Evolutionary conservation across 2,888 invertebrate genomes (phyloP), one percentile per base, ranked within the genome.

Genomic region (Meiosimyza platycephala): DNA sequence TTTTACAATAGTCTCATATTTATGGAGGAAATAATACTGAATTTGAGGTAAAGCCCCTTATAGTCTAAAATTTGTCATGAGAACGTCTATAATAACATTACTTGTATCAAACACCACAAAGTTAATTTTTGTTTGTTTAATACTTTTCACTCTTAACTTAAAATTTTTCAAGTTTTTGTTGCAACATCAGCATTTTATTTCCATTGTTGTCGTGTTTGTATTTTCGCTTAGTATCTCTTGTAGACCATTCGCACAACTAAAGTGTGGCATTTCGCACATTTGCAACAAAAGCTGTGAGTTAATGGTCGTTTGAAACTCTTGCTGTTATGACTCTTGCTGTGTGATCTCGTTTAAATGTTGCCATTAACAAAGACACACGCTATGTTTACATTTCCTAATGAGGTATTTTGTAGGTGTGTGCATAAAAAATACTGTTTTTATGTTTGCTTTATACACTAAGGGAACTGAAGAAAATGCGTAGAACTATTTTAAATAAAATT

Each of bases 181-280:
- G 33, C n/a, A 50, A n/a, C 18, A 18, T 13, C 50, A 48, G 15
- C 15, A 48, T 47, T 40, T 48, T 63, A 18, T 18, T 51, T 50
- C 22, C 9, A 51, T 64, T 64, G 28, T 51, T 64, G 40, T 9
- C 40, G 9, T 40, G 40, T 40, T 40, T 6, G 5, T 40, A 28
- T 18, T 59, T 18, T 13, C 3, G 28, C 6, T 59, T 18, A 28
- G 13, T 59, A 28, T 59, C 59, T 59, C 6, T 40, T 40, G 50
- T 68, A 57, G 62, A 52, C n/a, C n/a, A 47, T 54, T 57, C 47
- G 63, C 59, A 52, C 33, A 47, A 68, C 69, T 65, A 62, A 50
- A 47, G 70, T 63, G 60, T 67, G 55, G 52, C 65, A 74, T 74
- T 74, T 74, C 70, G 47, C 72, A 55, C 66, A 66, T 62, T 72